These are phyloP conservation scores for Chamaetylas fuelleborni DNA, from an alignment of 2,113 vertebrate genomes.

Conservation along the genomic window DNA sequence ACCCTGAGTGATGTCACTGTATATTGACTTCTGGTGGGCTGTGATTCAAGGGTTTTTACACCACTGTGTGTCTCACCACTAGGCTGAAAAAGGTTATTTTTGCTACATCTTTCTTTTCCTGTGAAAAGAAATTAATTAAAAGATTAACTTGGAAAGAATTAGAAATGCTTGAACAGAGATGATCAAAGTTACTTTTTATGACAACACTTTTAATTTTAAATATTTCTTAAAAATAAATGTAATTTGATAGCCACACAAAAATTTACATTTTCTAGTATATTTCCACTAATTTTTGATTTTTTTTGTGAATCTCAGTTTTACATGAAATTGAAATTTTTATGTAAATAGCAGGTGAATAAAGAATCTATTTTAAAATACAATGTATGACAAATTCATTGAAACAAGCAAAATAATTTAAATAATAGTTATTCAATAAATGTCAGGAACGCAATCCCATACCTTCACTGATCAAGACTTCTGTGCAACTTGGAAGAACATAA, in stretches of 20 bases:
- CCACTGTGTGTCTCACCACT: not conserved
- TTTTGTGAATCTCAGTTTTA: not conserved
- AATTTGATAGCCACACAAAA: not conserved
- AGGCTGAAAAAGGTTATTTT: not conserved
- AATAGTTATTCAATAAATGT: slow-evolving; percentile 29
- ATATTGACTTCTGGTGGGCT: not conserved
- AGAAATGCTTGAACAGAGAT: not conserved
- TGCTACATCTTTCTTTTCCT: not conserved
- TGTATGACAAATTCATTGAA: slow-evolving; percentile 23
- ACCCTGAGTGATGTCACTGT: not conserved
- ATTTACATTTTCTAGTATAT: not conserved
- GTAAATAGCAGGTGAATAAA: not conserved
- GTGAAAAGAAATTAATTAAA: not conserved
- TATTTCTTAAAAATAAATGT: not conserved
- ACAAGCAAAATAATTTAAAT: slow-evolving; percentile 41
- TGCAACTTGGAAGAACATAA: not conserved
- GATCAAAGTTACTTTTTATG: not conserved
- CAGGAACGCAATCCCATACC: slow-evolving; percentile 13
- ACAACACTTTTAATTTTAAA: not conserved
- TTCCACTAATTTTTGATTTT: not conserved
- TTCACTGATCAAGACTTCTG: not conserved
- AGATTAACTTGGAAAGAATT: not conserved
- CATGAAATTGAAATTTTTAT: not conserved
- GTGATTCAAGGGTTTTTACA: not conserved
- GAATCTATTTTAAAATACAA: slow-evolving; percentile 27